Evolutionary conservation across 64 coral and sea anemone genomes (phyloP), one percentile per base, ranked within the genome.

Genomic region (Hydrozoanthus tunicans): DNA sequence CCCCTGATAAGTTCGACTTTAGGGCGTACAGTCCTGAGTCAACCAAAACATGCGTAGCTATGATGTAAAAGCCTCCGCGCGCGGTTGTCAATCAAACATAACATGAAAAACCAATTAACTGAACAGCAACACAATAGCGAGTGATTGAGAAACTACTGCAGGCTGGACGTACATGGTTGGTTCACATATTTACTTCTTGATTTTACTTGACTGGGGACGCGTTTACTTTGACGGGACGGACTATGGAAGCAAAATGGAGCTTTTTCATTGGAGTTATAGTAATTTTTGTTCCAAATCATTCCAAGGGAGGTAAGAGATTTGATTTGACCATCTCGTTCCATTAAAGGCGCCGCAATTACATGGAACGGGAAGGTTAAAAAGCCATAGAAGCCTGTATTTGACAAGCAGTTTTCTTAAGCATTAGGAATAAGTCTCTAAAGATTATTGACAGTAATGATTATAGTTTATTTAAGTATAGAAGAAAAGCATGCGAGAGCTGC

Each of bases 71-170:
- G 83, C 27, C 23, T 1, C 0, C 71, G 26, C 54, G 54, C 53
- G n/a, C 24, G 5, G 83, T 26, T 86, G 83, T 86, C 83, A 86
- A 86, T 86, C 83, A 86, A 86, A 59, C 32, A 2, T 57, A 72
- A 69, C 82, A 86, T 86, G 82, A 86, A 86, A 86, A 86, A 86
- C 82, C 68, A 86, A 86, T 86, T 86, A 86, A 55, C 73, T 86
- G 20, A 71, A 72, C 56, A 73, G 83, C 59, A 86, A 73, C 66
- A 86, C 83, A 86, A 86, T 73, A 86, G 83, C 20, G 7, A 20
- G 14, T 6, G 66, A 56, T 74, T 86, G 54, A 73, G 83, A 86
- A 72, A 10, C 68, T 59, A 73, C 73, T 72, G 67, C 73, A 51
- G 58, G 58, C 56, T 17, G 20, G 82, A 6, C 51, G 83, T 86